Percentiles rank a stretch among this genome's conserved stretches.
These are phyloP conservation scores for Upupa epops DNA, from an alignment of 2,113 vertebrate species.

Conservation along the genomic window DNA sequence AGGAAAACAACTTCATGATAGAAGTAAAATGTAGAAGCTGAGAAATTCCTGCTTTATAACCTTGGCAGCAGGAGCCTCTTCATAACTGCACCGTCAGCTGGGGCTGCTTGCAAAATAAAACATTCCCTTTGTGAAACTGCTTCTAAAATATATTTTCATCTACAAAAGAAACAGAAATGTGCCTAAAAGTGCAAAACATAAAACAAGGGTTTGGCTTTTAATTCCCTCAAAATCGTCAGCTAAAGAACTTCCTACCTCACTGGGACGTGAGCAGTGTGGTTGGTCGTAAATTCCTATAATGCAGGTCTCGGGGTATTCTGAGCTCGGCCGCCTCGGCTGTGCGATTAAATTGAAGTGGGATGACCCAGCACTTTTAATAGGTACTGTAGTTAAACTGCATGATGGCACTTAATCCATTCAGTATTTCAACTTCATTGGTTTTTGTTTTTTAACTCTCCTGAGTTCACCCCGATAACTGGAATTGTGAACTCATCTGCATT, in stretches of 20 bases:
- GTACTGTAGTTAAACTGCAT: background rate
- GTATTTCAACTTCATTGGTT: background rate
- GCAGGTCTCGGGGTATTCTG: background rate
- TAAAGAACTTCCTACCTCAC: background rate
- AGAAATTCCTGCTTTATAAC: background rate
- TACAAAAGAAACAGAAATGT: background rate
- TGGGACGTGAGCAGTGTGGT: accelerated
- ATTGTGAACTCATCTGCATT: background rate
- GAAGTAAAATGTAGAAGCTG: background rate
- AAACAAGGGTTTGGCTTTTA: background rate
- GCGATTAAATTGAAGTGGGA: background rate
- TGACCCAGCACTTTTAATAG: background rate
- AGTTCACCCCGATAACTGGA: background rate
- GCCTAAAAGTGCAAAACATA: background rate
- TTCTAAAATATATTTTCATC: background rate
- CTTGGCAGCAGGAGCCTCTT: background rate
- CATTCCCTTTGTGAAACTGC: background rate
- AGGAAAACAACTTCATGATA: background rate
- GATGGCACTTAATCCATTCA: background rate
- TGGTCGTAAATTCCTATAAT: background rate
- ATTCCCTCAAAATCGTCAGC: background rate
- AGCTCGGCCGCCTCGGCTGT: background rate
- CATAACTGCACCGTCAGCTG: background rate
- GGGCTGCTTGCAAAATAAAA: background rate
- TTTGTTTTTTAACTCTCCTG: background rate